Base-by-base conservation (phyloP, 2,888 invertebrate species). In the Lycocerus yunnanus region DNA sequence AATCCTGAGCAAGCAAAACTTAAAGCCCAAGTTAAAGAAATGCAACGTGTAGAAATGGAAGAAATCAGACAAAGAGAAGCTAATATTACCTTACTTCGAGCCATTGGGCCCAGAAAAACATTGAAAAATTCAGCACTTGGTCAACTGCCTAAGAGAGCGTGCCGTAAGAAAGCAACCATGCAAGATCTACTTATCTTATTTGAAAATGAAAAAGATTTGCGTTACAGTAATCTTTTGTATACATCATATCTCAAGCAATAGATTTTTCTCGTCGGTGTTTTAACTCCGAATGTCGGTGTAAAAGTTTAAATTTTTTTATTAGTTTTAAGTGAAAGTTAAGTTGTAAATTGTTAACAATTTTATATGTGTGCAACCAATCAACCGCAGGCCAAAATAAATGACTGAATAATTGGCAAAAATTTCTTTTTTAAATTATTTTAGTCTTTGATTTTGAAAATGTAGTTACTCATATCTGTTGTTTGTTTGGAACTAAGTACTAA, bases 1-100 rank as follows among this genome's bases (percentile, higher is more conserved):
- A 98, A 99, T 88, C 98, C 98, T 0, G 98, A 99, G 85, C 98
- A 99, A 86, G 95, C 97, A 1, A 98, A 98, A 86, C 90, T 99
- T 78, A 98, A 98, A 88, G 97, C 98, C 77, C 97, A 97, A 82
- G 90, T 90, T 76, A 93, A 93, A 84, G 93, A 98, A 92, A 96
- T 98, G 95, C 98, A 98, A 88, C 91, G 97, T 76, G 97, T 96
- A 0, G 98, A 98, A 87, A 91, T 97, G 91, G 98, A 99, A 85
- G 97, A 98, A 86, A 88, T 97, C 82, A 89, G 98, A 58, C 97
- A 98, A 84, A 90, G 96, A 59, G 98, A 98, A 87, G 98, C 98
- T 1, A 98, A 98, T 87, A 89, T 96, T 83, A 98, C 98, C 24
- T 98, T 98, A 16, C 88, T 98, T 80, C 95, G 97, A 87, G 98